phyloP scores from a whole-genome alignment of 2,888 invertebrate genomes.

The Microctonus brassicae region DNA sequence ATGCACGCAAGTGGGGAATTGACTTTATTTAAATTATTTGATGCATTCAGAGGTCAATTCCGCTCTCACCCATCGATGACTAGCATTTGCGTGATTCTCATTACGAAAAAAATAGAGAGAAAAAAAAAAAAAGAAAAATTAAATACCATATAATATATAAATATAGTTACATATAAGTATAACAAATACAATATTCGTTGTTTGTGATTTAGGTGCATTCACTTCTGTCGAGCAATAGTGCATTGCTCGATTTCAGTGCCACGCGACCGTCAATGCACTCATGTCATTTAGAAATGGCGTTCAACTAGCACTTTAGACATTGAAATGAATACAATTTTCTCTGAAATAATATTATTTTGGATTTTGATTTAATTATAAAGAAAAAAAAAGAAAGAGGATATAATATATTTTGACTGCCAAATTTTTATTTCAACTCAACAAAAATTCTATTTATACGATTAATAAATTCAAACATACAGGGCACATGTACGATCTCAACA shows the following conservation, averaged over 20 bases:
- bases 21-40: conserved; percentile 12
- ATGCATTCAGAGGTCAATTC: conserved; percentile 40
- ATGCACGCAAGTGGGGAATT: neutral
- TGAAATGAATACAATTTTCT: neutral
- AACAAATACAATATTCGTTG: neutral
- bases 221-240: neutral
- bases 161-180: neutral
- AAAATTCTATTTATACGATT: neutral
- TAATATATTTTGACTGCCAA: neutral
- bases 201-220: neutral
- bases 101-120: neutral
- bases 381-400: neutral
- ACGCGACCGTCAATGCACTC: neutral
- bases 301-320: neutral
- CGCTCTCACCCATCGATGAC: conserved; percentile 38
- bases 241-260: neutral
- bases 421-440: neutral
- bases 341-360: neutral
- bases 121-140: too few species aligned
- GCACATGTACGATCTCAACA: neutral
- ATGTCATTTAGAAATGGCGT: neutral
- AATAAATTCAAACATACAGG: neutral
- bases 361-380: neutral
- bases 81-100: conserved; percentile 15
- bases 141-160: neutral